phyloP scores from a whole-genome alignment of 92 coral and sea anemone species.

The Virgularia gustaviana region DNA sequence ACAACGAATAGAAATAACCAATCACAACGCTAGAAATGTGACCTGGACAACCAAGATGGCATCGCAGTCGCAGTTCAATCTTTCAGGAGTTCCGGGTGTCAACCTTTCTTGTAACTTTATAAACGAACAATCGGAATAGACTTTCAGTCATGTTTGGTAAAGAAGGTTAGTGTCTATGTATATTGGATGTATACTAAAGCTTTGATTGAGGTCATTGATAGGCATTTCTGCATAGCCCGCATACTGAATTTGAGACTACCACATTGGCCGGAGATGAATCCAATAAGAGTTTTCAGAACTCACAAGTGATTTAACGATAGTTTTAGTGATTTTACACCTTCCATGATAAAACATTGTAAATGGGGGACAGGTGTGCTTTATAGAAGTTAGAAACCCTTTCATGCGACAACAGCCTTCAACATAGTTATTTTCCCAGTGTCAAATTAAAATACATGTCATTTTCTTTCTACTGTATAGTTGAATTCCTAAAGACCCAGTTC shows the following conservation, averaged over 20 bases:
- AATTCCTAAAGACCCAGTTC: slow-evolving; percentile 5
- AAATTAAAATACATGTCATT: background rate
- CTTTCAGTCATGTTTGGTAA: background rate
- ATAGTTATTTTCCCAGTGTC: background rate
- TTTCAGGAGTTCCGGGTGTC: slow-evolving; percentile 21
- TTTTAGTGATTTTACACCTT: slow-evolving; percentile 17
- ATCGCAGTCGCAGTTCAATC: background rate
- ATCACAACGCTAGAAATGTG: background rate
- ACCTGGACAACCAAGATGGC: slow-evolving; percentile 12
- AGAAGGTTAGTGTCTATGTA: slow-evolving; percentile 7
- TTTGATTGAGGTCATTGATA: background rate
- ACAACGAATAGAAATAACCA: background rate
- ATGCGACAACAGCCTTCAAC: background rate
- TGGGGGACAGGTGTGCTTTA: slow-evolving; percentile 7
- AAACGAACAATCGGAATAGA: slow-evolving; percentile 1
- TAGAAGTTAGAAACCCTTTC: slow-evolving; percentile 1
- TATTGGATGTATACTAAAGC: background rate
- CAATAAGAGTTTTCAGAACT: background rate
- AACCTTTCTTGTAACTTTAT: slow-evolving; percentile 1
- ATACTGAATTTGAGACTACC: background rate
- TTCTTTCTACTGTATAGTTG: too few relatives aligned
- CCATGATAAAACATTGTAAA: slow-evolving; percentile 9
- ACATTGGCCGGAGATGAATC: slow-evolving; percentile 4
- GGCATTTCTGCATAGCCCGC: slow-evolving; percentile 2
- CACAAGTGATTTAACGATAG: background rate